These are phyloP conservation scores for Drosophila ananassae DNA, from an alignment of 1,140 invertebrate genomes.

Conservation along the genomic window DNA sequence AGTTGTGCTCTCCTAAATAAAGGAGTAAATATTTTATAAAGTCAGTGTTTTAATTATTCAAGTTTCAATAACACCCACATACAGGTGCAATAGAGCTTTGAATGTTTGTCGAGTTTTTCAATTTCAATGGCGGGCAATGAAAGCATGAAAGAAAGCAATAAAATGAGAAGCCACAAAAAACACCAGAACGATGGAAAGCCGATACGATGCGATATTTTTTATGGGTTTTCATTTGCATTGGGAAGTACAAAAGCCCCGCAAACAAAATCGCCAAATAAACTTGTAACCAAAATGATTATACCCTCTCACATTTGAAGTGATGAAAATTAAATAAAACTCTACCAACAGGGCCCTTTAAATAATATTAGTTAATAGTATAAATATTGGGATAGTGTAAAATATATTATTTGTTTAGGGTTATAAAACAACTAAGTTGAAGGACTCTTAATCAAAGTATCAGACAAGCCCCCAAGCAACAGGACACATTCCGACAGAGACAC, in stretches of 20 bases:
- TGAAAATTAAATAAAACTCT: neutral
- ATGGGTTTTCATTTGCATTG: slow-evolving; percentile 56
- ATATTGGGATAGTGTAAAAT: too few relatives aligned
- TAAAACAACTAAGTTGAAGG: neutral
- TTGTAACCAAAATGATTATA: neutral
- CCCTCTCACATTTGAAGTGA: neutral
- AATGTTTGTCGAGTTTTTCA: slow-evolving; percentile 46
- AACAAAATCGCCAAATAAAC: slow-evolving; percentile 3
- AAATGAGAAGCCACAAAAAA: slow-evolving; percentile 23
- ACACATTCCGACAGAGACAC: slow-evolving; percentile 1
- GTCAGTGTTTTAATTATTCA: slow-evolving; percentile 47
- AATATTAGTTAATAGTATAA: too few relatives aligned
- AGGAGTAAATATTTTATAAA: slow-evolving; percentile 14
- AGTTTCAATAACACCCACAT: slow-evolving; percentile 7
- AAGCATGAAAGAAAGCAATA: slow-evolving; percentile 28
- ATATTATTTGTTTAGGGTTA: too few relatives aligned
- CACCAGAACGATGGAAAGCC: slow-evolving; percentile 47
- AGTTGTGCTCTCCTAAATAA: slow-evolving; percentile 2
- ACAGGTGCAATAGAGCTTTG: slow-evolving; percentile 9
- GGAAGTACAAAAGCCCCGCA: slow-evolving; percentile 11
- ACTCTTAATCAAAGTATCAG: neutral
- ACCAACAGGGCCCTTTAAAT: too few relatives aligned
- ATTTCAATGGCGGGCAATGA: slow-evolving; percentile 52
- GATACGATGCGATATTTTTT: slow-evolving; percentile 23
- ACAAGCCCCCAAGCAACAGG: slow-evolving; percentile 57